Percentiles rank a stretch among this genome's conserved stretches.
Conservation (phyloP, 2,113 vertebrate genomes). For the Gorilla gorilla region DNA sequence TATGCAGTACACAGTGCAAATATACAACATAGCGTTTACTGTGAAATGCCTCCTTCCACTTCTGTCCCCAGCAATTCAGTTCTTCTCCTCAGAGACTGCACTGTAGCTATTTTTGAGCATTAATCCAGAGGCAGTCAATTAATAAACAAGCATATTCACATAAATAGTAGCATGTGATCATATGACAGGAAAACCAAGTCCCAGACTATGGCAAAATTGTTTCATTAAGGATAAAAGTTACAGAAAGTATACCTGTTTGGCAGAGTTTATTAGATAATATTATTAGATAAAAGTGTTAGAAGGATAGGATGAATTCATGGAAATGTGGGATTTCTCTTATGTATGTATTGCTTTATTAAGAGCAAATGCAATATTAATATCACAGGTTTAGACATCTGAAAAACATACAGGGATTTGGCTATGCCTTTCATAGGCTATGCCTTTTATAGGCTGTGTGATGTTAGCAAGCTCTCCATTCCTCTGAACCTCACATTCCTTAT, state of each 20-base stretch:
- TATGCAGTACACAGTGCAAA: neutral
- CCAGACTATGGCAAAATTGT: neutral
- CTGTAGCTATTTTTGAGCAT: neutral
- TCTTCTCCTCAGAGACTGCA: neutral
- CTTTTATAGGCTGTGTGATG: neutral
- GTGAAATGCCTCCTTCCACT: neutral
- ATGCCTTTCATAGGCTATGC: neutral
- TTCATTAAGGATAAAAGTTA: neutral
- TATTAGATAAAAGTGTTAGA: neutral
- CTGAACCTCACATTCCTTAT: neutral
- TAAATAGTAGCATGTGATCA: neutral
- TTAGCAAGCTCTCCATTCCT: neutral
- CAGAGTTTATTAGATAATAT: neutral
- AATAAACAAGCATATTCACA: neutral
- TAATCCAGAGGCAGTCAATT: neutral
- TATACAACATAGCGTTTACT: neutral
- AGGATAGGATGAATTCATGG: neutral
- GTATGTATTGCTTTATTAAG: neutral
- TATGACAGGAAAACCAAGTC: neutral
- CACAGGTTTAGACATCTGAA: neutral
- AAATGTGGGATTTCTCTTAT: neutral
- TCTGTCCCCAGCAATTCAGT: neutral
- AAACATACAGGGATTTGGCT: neutral
- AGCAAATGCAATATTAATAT: neutral
- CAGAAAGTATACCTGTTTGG: neutral